A percentile compares a stretch with the other conserved stretches of the same genome.
Evolutionary conservation across 2,797 vertebrate genomes (phyloP).

Genomic region (Capromys pilorides): DNA sequence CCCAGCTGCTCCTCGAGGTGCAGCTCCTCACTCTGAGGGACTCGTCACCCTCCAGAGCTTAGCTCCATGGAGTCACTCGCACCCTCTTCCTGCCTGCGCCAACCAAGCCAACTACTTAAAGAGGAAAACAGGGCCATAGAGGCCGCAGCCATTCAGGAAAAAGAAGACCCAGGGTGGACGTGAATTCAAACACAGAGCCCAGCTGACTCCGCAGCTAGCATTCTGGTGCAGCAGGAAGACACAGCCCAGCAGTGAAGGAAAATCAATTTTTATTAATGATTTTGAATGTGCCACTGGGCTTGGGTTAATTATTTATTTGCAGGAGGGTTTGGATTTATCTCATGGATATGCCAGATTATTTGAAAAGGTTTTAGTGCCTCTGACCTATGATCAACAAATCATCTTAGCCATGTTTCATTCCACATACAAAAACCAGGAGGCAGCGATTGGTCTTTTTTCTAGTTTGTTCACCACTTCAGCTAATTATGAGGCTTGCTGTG

Average conservation of each 20-base stretch:
- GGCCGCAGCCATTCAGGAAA: conserved; percentile 8
- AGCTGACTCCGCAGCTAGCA: conserved; percentile 49
- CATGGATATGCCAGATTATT: conserved; percentile 67
- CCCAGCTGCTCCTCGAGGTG: conserved; percentile 62
- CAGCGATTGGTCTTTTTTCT: conserved; percentile 2
- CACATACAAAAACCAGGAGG: conserved; percentile 38
- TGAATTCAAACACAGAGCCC: conserved; percentile 26
- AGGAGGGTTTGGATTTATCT: conserved; percentile 74
- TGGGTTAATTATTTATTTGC: conserved; percentile 79
- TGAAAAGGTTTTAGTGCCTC: conserved; percentile 77
- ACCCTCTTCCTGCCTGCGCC: conserved; percentile 53
- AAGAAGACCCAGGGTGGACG: background rate
- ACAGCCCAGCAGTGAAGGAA: conserved; percentile 50
- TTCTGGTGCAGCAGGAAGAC: conserved; percentile 9
- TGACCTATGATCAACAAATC: conserved; percentile 72
- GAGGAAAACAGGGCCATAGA: background rate
- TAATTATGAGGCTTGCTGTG: conserved; percentile 39
- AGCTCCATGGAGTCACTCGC: conserved; percentile 63
- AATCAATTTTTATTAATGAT: conserved; percentile 79
- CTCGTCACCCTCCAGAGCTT: background rate
- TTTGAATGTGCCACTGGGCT: conserved; percentile 65
- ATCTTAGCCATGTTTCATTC: conserved; percentile 69
- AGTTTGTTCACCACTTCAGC: conserved; percentile 54
- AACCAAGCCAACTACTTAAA: background rate
- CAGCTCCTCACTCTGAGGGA: conserved; percentile 39